These are phyloP conservation scores for Enteromius anoplus DNA, from an alignment of 2,797 vertebrate genomes.

Conservation along the genomic window DNA sequence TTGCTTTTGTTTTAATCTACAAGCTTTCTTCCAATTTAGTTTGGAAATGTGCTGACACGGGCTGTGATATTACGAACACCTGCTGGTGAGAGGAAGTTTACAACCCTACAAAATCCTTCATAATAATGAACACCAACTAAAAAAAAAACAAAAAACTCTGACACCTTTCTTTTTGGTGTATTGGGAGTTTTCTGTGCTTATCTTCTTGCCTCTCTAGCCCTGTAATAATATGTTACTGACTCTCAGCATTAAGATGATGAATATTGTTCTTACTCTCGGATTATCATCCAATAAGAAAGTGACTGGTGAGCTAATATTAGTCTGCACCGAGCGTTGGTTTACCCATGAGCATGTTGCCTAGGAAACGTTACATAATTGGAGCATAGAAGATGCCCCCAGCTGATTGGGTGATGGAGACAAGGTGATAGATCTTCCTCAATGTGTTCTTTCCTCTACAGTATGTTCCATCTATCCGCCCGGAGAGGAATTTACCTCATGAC, in stretches of 20 bases:
- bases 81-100: constrained; percentile 46
- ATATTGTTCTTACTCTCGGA: constrained; percentile 77
- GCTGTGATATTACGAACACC: constrained; percentile 50
- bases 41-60: constrained; percentile 54
- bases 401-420: constrained; percentile 76
- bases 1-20: constrained; percentile 14
- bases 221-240: constrained; percentile 69
- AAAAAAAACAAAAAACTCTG: neutral
- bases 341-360: constrained; percentile 82
- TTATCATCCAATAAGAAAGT: constrained; percentile 71
- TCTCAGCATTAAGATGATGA: constrained; percentile 63
- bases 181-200: neutral
- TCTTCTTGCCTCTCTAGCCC: constrained; percentile 37
- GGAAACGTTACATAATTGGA: constrained; percentile 82
- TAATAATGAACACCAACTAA: constrained; percentile 4
- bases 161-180: constrained; percentile 22
- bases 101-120: constrained; percentile 20
- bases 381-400: constrained; percentile 77
- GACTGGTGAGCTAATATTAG: constrained; percentile 81
- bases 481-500: constrained; percentile 32
- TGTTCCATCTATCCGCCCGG: constrained; percentile 25
- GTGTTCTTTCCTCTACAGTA: constrained; percentile 36
- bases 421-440: constrained; percentile 71
- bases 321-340: constrained; percentile 76
- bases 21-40: constrained; percentile 34